Conservation (phyloP, 2,113 vertebrate genomes). For the Rhadina sibilatrix region DNA sequence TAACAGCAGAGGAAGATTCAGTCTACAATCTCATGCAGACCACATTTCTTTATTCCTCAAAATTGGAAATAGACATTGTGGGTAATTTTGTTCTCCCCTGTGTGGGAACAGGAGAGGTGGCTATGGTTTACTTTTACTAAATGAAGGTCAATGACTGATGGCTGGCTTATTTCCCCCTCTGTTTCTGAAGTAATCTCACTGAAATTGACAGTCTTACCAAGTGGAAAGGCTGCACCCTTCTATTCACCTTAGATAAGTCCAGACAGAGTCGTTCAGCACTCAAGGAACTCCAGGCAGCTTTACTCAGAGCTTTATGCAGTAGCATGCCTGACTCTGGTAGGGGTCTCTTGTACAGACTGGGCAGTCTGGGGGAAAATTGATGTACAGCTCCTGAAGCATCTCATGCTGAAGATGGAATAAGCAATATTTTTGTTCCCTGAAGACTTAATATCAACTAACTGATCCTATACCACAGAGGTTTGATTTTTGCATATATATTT, state of each 20-base stretch:
- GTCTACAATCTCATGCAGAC: background rate
- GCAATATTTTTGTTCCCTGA: background rate
- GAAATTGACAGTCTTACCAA: accelerated
- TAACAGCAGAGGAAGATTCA: background rate
- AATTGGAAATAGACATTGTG: background rate
- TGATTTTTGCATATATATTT: background rate
- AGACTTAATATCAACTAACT: background rate
- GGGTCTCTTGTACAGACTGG: accelerated
- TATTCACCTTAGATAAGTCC: background rate
- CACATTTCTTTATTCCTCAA: background rate
- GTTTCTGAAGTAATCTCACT: background rate
- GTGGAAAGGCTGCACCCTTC: background rate
- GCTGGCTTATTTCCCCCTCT: background rate
- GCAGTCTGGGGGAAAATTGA: accelerated
- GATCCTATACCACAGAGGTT: background rate
- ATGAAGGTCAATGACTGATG: background rate
- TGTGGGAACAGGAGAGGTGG: background rate
- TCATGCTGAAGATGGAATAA: background rate
- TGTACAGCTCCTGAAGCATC: background rate
- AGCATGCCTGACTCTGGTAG: background rate
- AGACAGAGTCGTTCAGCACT: background rate
- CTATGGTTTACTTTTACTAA: background rate
- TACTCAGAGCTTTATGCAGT: background rate
- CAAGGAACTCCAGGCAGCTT: background rate
- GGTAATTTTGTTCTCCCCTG: background rate